A percentile compares a stretch with the other conserved stretches of the same genome.
Conservation (phyloP, 2,113 vertebrate genomes). For the Piaya cayana region DNA sequence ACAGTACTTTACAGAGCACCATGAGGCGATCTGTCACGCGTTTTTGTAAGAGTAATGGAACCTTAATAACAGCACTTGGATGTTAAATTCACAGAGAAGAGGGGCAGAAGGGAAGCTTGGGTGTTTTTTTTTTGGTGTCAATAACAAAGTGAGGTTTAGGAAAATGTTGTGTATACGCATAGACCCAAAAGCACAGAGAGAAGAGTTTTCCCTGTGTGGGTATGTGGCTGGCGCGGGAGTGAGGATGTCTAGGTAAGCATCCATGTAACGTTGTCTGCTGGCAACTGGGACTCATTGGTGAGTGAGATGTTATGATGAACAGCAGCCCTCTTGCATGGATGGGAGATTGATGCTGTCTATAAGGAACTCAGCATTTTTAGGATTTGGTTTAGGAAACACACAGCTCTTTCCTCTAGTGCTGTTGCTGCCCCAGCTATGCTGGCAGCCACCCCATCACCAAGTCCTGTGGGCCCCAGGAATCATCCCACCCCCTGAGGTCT, state of each 20-base stretch:
- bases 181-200: neutral
- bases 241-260: neutral
- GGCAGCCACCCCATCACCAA: fast-evolving
- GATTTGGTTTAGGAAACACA: neutral
- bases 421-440: neutral
- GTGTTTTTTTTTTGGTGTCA: neutral
- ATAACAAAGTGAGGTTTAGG: neutral
- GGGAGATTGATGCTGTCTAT: neutral
- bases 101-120: neutral
- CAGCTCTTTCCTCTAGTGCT: neutral
- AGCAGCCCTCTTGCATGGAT: fast-evolving
- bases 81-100: neutral
- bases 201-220: fast-evolving
- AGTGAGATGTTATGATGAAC: neutral
- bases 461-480: neutral
- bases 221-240: fast-evolving
- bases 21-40: neutral
- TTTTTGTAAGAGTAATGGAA: conserved; percentile 2
- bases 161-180: neutral
- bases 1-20: neutral
- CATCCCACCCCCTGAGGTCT: neutral
- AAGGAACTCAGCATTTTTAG: neutral
- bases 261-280: fast-evolving
- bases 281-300: neutral
- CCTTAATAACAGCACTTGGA: neutral